Evolutionary conservation across 2,113 vertebrate species (phyloP), one percentile per base, ranked within the genome.

Genomic region (Eleginops maclovinus): DNA sequence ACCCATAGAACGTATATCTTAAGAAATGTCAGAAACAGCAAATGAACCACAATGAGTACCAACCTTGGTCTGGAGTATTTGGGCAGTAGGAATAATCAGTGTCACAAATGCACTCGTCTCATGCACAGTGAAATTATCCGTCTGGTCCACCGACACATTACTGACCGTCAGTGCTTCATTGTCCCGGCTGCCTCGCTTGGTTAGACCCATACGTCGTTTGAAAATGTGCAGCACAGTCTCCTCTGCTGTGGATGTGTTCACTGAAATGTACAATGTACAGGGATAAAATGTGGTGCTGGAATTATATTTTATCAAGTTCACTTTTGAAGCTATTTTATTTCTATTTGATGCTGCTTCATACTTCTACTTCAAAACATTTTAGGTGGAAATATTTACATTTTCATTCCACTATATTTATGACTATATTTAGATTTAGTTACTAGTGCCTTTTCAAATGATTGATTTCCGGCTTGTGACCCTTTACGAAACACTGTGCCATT

Each of bases 191-290:
- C 93, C 92, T 84, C 93, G 91, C 78, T 89, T 90, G 40, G 93
- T 93, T 80, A 94, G 75, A 46, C 93, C 94, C 88, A 90, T 88
- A 21, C 78, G 86, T 0, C 87, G 86, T 83, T 93, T 94, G 65
- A 93, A 92, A 81, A 93, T 91, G 63, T 90, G 83, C 49, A 94
- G 60, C 3, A 85, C 79, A 15, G 91, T 90, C 61, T 91, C 81
- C 1, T 88, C 75, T 47, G 83, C 85, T 8, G 81, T 55, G 17
- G 69, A 87, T 4, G 53, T 68, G 6, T 81, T 88, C 49, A 74
- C 93, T 92, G 76, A 60, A 78, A 69, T 13, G 26, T 11, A 67
- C n/a, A 84, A 14, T n/a, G n/a, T n/a, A n/a, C 40, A 51, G 21
- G 2, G 17, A 50, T 14, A 1, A 44, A 60, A 68, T 54, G 44